Base-by-base conservation (phyloP, 1,140 invertebrate species). In the Cydia pomonella region DNA sequence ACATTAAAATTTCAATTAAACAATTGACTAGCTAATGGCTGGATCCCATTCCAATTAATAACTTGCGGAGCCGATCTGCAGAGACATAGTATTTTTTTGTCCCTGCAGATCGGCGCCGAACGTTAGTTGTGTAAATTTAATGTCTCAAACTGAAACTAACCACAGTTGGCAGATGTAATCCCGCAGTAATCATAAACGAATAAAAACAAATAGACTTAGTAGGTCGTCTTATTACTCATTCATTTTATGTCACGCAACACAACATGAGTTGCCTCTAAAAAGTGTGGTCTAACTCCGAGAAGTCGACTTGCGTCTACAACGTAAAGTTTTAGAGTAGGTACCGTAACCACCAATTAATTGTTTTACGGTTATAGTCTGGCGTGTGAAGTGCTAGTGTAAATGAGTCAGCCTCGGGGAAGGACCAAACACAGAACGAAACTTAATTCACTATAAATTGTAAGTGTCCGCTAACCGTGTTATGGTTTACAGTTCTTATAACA, bases 331-430 rank as follows among this genome's bases (percentile, higher is more conserved):
- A 23, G n/a, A 23, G 53, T 53, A 59, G 16, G 16, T 53, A 0
- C 18, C 12, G 6, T 53, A 59, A 59, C 53, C 53, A 21, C 53
- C 18, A 59, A 59, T 59, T 23, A 23, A 59, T 59, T 59, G 21
- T 59, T 23, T 23, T 59, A 21, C 21, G 53, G 53, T 59, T 44
- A 44, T 4, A 23, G 21, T 21, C 18, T 23, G 21, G 7, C 9
- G 53, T 29, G 64, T 33, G 9, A 18, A 38, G 7, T 69, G n/a
- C 63, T 66, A 9, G 63, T 33, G 29, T 69, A 18, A 69, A 38
- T 69, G 64, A 69, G 64, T 69, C 64, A 69, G 63, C 10, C 63
- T 10, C 29, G 64, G 64, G 64, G 64, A 69, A 69, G 64, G 64
- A 69, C 29, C 64, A 69, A 69, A 18, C n/a, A 41, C 16, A 33